Evolutionary conservation across 2,797 vertebrate species (phyloP).

Genomic region (Mormyrops boulengeri): DNA sequence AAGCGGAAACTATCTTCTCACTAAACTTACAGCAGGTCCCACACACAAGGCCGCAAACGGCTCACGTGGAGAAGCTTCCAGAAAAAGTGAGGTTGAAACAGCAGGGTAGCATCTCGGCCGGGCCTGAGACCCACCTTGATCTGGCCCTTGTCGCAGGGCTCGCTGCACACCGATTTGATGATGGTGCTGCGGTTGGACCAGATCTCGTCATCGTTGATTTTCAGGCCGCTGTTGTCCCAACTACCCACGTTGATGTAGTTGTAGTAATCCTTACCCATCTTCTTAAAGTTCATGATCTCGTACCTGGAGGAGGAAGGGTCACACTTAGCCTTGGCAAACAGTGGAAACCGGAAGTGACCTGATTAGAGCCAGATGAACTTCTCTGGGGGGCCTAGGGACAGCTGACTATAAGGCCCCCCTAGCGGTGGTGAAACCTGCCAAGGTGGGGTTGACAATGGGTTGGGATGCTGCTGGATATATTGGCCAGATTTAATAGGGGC

Average conservation of each 20-base stretch:
- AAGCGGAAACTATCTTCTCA: background rate
- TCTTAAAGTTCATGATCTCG: slow-evolving; percentile 99
- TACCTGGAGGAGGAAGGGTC: slow-evolving; percentile 63
- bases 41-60: background rate
- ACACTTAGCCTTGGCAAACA: background rate
- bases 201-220: slow-evolving; percentile 91
- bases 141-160: slow-evolving; percentile 91
- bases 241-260: slow-evolving; percentile 94
- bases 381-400: background rate
- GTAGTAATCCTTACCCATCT: slow-evolving; percentile 94
- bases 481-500: background rate
- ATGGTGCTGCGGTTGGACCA: slow-evolving; percentile 81
- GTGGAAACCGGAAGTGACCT: background rate
- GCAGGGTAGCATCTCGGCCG: background rate
- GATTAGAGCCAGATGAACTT: background rate
- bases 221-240: slow-evolving; percentile 92
- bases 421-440: background rate
- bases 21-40: background rate
- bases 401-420: background rate
- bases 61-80: background rate
- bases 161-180: slow-evolving; percentile 94
- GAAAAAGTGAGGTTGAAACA: background rate
- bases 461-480: background rate
- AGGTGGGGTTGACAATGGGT: background rate
- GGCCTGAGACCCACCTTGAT: slow-evolving; percentile 76